phyloP scores from a whole-genome alignment of 1,140 invertebrate genomes.

The Papilio machaon region DNA sequence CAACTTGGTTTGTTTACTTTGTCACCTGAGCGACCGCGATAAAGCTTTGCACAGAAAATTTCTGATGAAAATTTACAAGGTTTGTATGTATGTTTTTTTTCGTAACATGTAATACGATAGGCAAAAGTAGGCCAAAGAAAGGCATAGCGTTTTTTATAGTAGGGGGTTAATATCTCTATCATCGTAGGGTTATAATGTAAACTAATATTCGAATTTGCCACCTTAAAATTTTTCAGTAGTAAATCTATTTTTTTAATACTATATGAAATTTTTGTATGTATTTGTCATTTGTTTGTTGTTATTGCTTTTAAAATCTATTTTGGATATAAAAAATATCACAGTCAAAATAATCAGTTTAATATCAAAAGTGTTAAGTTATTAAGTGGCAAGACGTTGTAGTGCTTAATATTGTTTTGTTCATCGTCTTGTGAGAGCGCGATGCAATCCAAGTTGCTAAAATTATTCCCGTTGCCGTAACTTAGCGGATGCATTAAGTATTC shows the following conservation, averaged over 20 bases:
- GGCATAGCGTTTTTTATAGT: not conserved
- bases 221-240: not conserved
- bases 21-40: conserved; percentile 72
- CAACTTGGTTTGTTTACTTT: conserved; percentile 78
- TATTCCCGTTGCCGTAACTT: conserved; percentile 23
- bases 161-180: not conserved
- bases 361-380: not conserved
- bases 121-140: not conserved
- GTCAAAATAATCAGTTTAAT: not conserved
- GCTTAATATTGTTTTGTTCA: conserved; percentile 19
- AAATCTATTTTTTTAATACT: not conserved
- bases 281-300: too few species aligned
- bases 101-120: not conserved
- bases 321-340: not conserved
- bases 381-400: not conserved
- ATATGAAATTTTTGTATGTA: too few species aligned
- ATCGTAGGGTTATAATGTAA: not conserved
- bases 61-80: conserved; percentile 19
- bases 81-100: conserved; percentile 38
- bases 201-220: not conserved
- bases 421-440: not conserved
- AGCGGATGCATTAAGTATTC: conserved; percentile 35
- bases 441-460: conserved; percentile 31
- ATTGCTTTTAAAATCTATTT: not conserved
- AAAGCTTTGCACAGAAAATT: conserved; percentile 41